These are phyloP conservation scores for Tachysurus vachellii DNA, from an alignment of 2,113 vertebrate genomes.

Conservation along the genomic window DNA sequence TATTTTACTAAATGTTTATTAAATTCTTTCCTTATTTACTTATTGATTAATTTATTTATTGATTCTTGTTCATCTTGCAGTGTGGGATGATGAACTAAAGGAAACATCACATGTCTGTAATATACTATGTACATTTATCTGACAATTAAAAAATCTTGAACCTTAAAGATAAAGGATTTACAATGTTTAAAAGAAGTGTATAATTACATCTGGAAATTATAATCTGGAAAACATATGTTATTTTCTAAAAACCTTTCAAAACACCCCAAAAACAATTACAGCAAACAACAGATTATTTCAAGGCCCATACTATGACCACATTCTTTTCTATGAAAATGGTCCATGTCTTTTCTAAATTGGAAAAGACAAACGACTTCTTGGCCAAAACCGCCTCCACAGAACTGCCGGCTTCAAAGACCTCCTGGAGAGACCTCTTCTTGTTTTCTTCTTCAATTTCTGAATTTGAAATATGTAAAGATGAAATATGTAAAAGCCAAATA, in stretches of 20 bases:
- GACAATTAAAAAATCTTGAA: no score
- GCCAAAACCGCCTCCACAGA: conserved; percentile 4
- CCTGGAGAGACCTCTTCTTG: background rate
- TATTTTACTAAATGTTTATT: no score
- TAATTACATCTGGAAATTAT: background rate
- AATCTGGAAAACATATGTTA: background rate
- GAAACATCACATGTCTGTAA: no score
- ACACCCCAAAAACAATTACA: background rate
- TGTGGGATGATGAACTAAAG: no score
- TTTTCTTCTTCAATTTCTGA: background rate
- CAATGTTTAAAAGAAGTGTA: background rate
- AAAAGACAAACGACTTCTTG: background rate
- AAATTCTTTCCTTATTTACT: no score
- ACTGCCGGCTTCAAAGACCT: background rate
- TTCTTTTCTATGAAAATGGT: background rate
- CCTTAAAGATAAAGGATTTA: background rate
- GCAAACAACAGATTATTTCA: background rate
- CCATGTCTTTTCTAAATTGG: background rate
- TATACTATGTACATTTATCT: no score
- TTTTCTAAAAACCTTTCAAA: background rate
- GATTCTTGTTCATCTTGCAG: no score
- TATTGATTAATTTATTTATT: no score
- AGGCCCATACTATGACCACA: background rate
- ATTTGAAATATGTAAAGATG: background rate
- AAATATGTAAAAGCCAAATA: background rate